phyloP scores from a whole-genome alignment of 2,113 vertebrate species.

The Menura novaehollandiae region DNA sequence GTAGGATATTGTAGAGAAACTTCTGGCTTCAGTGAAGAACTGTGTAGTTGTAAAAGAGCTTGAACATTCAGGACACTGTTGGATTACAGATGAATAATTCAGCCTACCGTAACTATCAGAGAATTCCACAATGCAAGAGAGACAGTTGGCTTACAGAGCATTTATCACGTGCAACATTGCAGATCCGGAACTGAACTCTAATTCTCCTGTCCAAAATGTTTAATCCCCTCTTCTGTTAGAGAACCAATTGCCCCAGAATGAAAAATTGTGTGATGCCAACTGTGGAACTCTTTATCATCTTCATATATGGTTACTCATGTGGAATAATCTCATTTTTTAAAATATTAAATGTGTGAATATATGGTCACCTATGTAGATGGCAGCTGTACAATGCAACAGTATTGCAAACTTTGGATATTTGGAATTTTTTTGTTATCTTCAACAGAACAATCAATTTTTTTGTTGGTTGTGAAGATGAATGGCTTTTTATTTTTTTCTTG shows the following conservation, averaged over 20 bases:
- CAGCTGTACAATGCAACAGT: not conserved
- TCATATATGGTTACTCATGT: not conserved
- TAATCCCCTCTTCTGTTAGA: not conserved
- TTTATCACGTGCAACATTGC: not conserved
- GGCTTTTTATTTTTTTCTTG: rapidly evolving
- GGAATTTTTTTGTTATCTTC: not conserved
- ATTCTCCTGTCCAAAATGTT: not conserved
- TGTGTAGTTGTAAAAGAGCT: not conserved
- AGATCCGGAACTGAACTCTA: not conserved
- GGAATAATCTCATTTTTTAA: not conserved
- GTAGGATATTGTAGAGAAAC: not conserved
- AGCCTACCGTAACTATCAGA: not conserved
- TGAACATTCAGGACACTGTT: not conserved
- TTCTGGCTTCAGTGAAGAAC: not conserved
- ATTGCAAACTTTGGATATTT: not conserved
- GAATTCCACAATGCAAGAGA: not conserved
- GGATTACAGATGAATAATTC: not conserved
- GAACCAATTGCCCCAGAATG: rapidly evolving
- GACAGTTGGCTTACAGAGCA: not conserved
- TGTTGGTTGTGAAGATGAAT: not conserved
- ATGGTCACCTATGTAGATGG: not conserved
- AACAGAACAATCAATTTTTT: not conserved
- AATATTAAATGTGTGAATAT: not conserved
- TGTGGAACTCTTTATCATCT: not conserved
- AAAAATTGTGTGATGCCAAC: not conserved